phyloP scores from a whole-genome alignment of 2,113 vertebrate genomes.

The Mionectes macconnelli region DNA sequence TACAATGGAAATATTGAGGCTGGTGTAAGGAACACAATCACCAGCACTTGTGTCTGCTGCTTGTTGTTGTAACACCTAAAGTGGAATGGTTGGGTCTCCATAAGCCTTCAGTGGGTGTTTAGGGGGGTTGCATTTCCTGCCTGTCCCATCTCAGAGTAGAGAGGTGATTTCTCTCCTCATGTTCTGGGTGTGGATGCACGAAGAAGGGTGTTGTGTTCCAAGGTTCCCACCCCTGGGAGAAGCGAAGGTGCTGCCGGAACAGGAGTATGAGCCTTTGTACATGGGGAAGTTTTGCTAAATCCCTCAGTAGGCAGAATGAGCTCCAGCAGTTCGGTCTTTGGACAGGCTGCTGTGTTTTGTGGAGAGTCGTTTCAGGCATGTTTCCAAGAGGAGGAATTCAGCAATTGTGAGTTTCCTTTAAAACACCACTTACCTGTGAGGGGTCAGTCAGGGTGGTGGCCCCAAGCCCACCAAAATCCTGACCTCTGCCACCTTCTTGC shows the following conservation, averaged over 20 bases:
- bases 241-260: neutral
- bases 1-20: conserved; percentile 41
- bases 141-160: neutral
- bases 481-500: neutral
- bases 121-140: neutral
- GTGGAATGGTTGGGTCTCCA: neutral
- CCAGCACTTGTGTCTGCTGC: neutral
- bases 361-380: neutral
- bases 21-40: neutral
- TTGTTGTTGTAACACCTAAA: neutral
- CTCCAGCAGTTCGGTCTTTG: neutral
- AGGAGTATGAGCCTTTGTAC: neutral
- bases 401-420: neutral
- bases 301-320: neutral
- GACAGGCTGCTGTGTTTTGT: neutral
- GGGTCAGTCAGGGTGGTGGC: neutral
- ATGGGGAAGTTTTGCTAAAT: neutral
- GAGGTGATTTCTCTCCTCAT: neutral
- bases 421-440: neutral
- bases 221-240: neutral
- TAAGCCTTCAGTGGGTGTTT: accelerated
- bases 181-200: neutral
- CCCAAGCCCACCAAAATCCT: neutral
- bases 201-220: accelerated
- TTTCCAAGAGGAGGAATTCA: neutral